These are phyloP conservation scores for Scelioninae gen. 2 DNA, from an alignment of 2,888 invertebrate species.

Conservation along the genomic window DNA sequence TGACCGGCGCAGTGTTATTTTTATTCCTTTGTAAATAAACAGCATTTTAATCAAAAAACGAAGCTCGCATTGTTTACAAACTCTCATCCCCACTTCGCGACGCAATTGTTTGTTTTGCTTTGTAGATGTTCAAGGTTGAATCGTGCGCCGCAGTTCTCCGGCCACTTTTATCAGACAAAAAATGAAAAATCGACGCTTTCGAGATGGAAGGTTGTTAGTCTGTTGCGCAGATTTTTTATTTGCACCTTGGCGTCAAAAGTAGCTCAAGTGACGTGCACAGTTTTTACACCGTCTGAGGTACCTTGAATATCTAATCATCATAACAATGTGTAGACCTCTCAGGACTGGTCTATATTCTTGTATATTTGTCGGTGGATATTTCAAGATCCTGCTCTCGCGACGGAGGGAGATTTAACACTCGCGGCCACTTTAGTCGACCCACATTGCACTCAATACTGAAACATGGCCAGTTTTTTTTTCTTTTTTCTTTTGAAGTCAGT, in stretches of 20 bases:
- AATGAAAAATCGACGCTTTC: slow-evolving; percentile 34
- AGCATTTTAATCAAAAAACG: no score
- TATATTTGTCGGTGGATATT: slow-evolving; percentile 30
- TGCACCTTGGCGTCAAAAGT: slow-evolving; percentile 20
- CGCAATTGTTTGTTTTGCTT: no score
- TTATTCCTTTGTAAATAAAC: no score
- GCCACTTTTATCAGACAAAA: slow-evolving; percentile 18
- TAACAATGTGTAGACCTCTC: slow-evolving; percentile 37
- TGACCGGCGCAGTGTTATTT: no score
- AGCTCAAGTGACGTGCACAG: slow-evolving; percentile 37
- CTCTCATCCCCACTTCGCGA: no score
- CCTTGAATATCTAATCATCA: slow-evolving; percentile 48
- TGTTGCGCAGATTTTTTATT: slow-evolving; percentile 35
- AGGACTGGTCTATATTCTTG: slow-evolving; percentile 8
- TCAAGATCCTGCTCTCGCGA: slow-evolving; percentile 45
- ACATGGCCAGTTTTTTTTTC: no score
- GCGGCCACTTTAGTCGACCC: slow-evolving; percentile 59
- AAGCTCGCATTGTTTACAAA: no score
- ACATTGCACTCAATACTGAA: slow-evolving; percentile 48
- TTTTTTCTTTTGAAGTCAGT: no score
- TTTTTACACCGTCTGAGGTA: slow-evolving; percentile 35
- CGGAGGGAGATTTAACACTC: slow-evolving; percentile 61
- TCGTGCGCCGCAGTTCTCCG: slow-evolving; percentile 1
- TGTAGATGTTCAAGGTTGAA: slow-evolving; percentile 19
- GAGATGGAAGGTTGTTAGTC: slow-evolving; percentile 33